Conservation (phyloP, 1,140 invertebrate genomes). For the Zaprionus kolodkinae region DNA sequence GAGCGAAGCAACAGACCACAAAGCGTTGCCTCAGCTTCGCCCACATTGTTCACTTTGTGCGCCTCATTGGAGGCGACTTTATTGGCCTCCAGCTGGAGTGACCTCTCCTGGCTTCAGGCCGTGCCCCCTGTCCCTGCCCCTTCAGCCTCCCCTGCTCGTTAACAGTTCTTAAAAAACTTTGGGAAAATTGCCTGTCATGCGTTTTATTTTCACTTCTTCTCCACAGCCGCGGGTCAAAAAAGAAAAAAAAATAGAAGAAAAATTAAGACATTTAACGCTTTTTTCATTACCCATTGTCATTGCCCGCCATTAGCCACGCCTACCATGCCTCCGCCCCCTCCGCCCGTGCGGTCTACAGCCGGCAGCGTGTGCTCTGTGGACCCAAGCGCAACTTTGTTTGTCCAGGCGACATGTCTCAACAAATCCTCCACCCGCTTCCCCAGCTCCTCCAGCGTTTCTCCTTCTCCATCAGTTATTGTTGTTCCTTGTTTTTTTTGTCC, state of each 20-base stretch:
- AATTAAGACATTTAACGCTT: constrained; percentile 80
- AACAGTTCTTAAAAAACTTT: constrained; percentile 59
- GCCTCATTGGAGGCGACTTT: constrained; percentile 64
- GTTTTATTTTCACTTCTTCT: constrained; percentile 65
- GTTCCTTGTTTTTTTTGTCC: constrained; percentile 2
- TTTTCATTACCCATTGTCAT: constrained; percentile 66
- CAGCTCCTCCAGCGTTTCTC: neutral
- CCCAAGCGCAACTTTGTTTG: constrained; percentile 36
- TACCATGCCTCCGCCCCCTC: neutral
- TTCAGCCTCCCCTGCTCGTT: constrained; percentile 2
- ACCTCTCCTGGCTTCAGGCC: neutral
- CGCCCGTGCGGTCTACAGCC: too few relatives aligned
- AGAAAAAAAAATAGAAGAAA: constrained; percentile 62
- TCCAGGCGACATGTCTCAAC: constrained; percentile 42
- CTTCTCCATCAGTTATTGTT: constrained; percentile 26
- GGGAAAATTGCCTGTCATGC: constrained; percentile 74
- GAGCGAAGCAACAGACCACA: constrained; percentile 26
- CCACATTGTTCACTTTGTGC: constrained; percentile 63
- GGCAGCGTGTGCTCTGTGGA: constrained; percentile 1
- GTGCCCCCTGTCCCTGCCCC: neutral
- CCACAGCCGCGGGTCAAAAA: neutral
- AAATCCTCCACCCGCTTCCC: constrained; percentile 11
- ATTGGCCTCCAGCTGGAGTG: constrained; percentile 31
- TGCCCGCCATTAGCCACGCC: neutral
- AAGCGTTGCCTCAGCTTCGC: constrained; percentile 28